These are phyloP conservation scores for Channa striata DNA, from an alignment of 2,797 vertebrate genomes.

Conservation along the genomic window DNA sequence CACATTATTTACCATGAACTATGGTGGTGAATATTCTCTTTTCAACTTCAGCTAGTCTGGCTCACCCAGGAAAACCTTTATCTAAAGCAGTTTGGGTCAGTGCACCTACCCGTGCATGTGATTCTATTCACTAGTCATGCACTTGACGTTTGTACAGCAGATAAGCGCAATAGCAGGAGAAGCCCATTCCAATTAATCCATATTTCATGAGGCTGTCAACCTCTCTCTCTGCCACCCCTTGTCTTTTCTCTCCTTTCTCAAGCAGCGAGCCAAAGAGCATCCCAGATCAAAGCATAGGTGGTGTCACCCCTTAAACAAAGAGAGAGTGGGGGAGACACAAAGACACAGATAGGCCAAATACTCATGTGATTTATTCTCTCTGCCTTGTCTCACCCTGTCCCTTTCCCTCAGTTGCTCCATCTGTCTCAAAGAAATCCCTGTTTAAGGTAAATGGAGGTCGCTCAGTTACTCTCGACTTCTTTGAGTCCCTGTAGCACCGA, in stretches of 20 bases:
- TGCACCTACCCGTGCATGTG: background rate
- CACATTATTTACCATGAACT: too few relatives aligned
- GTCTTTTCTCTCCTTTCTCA: slow-evolving; percentile 41
- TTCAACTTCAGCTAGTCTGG: too few relatives aligned
- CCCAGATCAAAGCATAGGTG: slow-evolving; percentile 67
- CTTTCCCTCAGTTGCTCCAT: slow-evolving; percentile 7
- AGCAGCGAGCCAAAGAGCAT: slow-evolving; percentile 35
- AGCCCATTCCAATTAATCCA: slow-evolving; percentile 63
- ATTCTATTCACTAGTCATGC: slow-evolving; percentile 16
- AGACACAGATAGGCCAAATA: slow-evolving; percentile 35
- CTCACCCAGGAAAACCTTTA: too few relatives aligned
- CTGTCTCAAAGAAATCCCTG: slow-evolving; percentile 33
- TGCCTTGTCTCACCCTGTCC: slow-evolving; percentile 40
- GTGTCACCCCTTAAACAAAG: slow-evolving; percentile 60
- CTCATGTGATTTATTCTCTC: slow-evolving; percentile 50
- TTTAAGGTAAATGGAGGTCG: slow-evolving; percentile 5
- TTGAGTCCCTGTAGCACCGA: background rate
- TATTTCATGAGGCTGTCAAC: slow-evolving; percentile 62
- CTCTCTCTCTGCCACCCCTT: slow-evolving; percentile 27
- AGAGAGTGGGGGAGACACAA: slow-evolving; percentile 22
- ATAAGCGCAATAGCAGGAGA: slow-evolving; percentile 37
- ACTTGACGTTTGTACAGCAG: slow-evolving; percentile 45
- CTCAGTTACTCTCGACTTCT: slow-evolving; percentile 34
- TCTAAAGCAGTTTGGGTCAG: slow-evolving; percentile 11
- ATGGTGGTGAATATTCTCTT: too few relatives aligned